Evolutionary conservation across 2,113 vertebrate species (phyloP).

Genomic region (Ictidomys tridecemlineatus): DNA sequence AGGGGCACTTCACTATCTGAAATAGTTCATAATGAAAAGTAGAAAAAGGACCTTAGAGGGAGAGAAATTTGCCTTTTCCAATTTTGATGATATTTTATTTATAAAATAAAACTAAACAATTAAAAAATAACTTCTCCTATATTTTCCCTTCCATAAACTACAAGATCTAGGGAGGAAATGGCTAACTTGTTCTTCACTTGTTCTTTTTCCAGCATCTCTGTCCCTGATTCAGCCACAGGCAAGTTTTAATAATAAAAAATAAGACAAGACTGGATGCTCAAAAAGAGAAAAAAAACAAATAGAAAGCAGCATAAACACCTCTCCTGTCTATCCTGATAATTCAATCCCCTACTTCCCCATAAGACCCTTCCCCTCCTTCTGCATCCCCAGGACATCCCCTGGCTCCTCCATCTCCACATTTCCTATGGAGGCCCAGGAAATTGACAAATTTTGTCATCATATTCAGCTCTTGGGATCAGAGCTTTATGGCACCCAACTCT

Average conservation of each 20-base stretch:
- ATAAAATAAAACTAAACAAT: background rate
- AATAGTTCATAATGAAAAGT: conserved; percentile 6
- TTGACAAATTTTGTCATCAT: background rate
- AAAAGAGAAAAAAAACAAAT: too few relatives aligned
- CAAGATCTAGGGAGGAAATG: background rate
- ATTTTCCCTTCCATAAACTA: background rate
- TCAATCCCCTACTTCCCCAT: background rate
- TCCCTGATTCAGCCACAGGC: background rate
- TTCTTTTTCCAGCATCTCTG: background rate
- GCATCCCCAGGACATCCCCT: background rate
- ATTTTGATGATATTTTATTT: background rate
- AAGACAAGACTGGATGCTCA: background rate
- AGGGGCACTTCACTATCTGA: background rate
- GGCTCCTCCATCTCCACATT: background rate
- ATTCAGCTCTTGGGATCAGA: background rate
- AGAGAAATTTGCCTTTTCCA: background rate
- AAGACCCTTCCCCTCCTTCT: background rate
- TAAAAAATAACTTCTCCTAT: too few relatives aligned
- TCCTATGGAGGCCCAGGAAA: background rate
- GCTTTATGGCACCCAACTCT: background rate
- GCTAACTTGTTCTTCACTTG: background rate
- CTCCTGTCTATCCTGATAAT: too few relatives aligned
- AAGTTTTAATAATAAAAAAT: background rate
- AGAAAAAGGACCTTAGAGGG: background rate
- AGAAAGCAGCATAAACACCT: background rate